These are phyloP conservation scores for Galagoides demidoff DNA, from an alignment of 2,797 vertebrate genomes.

Conservation along the genomic window DNA sequence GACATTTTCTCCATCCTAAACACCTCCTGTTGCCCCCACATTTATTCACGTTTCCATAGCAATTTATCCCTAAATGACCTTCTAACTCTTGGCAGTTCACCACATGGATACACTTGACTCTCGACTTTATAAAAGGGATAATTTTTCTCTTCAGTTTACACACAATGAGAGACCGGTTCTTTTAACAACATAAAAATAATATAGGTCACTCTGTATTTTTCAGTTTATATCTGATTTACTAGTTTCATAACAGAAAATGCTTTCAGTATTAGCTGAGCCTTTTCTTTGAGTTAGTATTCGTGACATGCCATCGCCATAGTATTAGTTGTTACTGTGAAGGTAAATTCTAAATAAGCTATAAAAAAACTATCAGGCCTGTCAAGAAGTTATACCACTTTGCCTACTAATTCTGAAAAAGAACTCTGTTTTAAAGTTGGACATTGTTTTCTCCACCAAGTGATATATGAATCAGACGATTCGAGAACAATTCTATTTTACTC, in stretches of 20 bases:
- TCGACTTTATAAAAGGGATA: neutral
- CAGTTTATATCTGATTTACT: constrained; percentile 13
- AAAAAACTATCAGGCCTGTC: neutral
- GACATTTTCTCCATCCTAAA: neutral
- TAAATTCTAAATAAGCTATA: constrained; percentile 29
- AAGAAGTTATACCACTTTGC: constrained; percentile 8
- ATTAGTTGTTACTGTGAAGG: neutral
- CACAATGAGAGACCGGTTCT: neutral
- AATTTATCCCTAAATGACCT: neutral
- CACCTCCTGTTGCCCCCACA: neutral
- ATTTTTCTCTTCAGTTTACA: neutral
- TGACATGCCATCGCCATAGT: neutral
- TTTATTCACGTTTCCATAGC: neutral
- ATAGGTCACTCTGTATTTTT: neutral
- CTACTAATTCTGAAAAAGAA: neutral
- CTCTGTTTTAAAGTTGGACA: neutral
- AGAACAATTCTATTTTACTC: neutral
- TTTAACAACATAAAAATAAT: constrained; percentile 3
- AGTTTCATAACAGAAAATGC: neutral
- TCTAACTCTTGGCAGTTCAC: neutral
- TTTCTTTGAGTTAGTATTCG: constrained; percentile 19
- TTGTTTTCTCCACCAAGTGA: neutral
- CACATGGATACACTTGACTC: neutral
- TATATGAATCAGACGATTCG: neutral
- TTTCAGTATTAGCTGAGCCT: neutral